phyloP scores from a whole-genome alignment of 2,888 invertebrate genomes.

The Caenorhabditis uteleia region DNA sequence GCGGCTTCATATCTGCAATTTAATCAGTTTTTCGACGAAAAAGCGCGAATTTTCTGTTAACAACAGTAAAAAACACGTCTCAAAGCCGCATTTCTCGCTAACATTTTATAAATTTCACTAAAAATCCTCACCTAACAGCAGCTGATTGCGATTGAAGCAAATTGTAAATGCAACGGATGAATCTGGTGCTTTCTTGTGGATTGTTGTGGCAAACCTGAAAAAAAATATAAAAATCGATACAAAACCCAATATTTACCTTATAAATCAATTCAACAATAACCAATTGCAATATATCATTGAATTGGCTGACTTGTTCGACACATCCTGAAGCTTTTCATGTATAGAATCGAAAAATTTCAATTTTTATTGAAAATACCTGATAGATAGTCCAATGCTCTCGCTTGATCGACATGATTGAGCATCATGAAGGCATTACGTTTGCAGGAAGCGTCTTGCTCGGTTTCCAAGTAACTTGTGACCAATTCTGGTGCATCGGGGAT shows the following conservation, averaged over 20 bases:
- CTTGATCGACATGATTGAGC: slow-evolving; percentile 89
- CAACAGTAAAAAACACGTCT: no score
- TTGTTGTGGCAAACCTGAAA: slow-evolving; percentile 95
- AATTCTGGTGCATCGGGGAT: slow-evolving; percentile 98
- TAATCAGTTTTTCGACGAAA: not conserved
- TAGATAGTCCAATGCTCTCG: slow-evolving; percentile 85
- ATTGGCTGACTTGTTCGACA: slow-evolving; percentile 74
- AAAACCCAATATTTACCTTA: slow-evolving; percentile 79
- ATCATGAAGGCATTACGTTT: slow-evolving; percentile 98
- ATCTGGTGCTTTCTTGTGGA: slow-evolving; percentile 91
- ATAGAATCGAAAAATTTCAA: not conserved
- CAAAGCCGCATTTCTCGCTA: no score
- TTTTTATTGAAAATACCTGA: slow-evolving; percentile 75
- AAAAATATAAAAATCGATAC: slow-evolving; percentile 2
- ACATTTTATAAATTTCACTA: not conserved
- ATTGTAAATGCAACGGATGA: slow-evolving; percentile 98
- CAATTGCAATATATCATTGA: slow-evolving; percentile 95
- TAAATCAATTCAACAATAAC: slow-evolving; percentile 99
- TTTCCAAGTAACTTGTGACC: slow-evolving; percentile 89
- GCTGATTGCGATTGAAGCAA: slow-evolving; percentile 91
- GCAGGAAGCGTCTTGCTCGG: slow-evolving; percentile 98
- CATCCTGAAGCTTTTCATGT: slow-evolving; percentile 20
- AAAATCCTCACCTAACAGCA: slow-evolving; percentile 79
- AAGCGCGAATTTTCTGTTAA: not conserved
- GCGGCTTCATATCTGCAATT: slow-evolving; percentile 83